Evolutionary conservation across 2,797 vertebrate species (phyloP).

Genomic region (Peromyscus aztecus): DNA sequence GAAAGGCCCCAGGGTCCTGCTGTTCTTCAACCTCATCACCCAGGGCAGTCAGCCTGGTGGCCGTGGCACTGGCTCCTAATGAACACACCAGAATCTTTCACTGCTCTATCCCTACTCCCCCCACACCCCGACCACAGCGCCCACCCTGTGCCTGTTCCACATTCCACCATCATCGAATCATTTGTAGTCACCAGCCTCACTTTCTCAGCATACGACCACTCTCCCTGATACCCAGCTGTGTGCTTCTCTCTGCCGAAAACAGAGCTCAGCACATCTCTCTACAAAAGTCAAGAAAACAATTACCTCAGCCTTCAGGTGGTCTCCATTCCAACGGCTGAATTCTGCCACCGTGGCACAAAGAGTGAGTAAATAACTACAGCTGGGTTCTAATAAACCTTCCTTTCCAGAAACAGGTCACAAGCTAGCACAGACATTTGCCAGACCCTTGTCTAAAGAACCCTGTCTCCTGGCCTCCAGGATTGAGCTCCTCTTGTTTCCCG

Average conservation of each 20-base stretch:
- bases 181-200: neutral
- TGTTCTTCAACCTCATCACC: neutral
- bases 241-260: neutral
- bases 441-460: neutral
- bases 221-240: neutral
- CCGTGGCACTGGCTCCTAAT: neutral
- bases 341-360: neutral
- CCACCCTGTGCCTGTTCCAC: neutral
- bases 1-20: neutral
- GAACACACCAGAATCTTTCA: neutral
- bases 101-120: accelerated
- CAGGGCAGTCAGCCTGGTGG: neutral
- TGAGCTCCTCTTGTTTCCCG: neutral
- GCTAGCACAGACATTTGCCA: neutral
- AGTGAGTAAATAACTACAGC: neutral
- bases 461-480: neutral
- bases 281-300: constrained; percentile 5
- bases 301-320: neutral
- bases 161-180: neutral
- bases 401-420: neutral
- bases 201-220: neutral
- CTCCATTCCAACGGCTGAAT: neutral
- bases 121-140: no score
- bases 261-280: constrained; percentile 1
- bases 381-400: neutral